These are phyloP conservation scores for Apostichopus japonicus DNA, from an alignment of 35 echinoderm and acorn worm species.

Conservation along the genomic window DNA sequence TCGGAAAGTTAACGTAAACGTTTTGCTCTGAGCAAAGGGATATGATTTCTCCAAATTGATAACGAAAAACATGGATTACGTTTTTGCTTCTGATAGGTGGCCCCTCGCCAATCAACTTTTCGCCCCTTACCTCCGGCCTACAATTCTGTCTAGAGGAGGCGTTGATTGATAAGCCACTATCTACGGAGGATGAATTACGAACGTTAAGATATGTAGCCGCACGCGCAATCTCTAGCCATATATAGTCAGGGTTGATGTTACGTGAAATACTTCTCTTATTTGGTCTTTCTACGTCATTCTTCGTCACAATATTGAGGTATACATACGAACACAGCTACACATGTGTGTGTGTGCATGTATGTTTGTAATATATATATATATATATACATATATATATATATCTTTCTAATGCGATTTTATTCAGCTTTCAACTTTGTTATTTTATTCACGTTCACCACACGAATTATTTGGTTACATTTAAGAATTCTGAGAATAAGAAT, in stretches of 20 bases:
- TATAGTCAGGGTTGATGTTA: not conserved
- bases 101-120: slow-evolving; percentile 15
- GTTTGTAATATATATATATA: too few species aligned
- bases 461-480: too few species aligned
- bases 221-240: not conserved
- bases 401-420: too few species aligned
- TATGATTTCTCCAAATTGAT: slow-evolving; percentile 49
- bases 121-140: slow-evolving; percentile 36
- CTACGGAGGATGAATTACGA: not conserved
- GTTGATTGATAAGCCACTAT: slow-evolving; percentile 17
- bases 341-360: too few species aligned
- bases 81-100: not conserved
- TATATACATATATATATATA: too few species aligned
- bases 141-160: not conserved
- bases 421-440: too few species aligned
- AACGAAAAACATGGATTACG: slow-evolving; percentile 12
- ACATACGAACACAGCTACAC: too few species aligned
- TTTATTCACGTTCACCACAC: too few species aligned
- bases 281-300: not conserved
- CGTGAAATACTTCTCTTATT: not conserved
- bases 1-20: slow-evolving; percentile 16
- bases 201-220: not conserved
- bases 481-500: too few species aligned
- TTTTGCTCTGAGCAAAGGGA: slow-evolving; percentile 32
- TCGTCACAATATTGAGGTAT: too few species aligned